phyloP scores from a whole-genome alignment of 2,113 vertebrate genomes.

The Garra rufa region DNA sequence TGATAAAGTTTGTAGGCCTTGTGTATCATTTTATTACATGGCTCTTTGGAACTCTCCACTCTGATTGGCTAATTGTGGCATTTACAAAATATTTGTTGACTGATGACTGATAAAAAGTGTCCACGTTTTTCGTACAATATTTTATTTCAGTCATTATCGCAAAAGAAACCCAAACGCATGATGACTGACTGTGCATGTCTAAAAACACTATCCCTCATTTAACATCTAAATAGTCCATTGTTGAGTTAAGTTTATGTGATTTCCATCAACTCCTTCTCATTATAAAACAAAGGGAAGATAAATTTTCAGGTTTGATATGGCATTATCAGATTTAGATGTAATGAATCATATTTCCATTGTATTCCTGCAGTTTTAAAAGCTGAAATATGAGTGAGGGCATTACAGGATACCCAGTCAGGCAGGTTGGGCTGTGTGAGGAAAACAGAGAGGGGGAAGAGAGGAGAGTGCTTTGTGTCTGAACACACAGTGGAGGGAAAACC shows the following conservation, averaged over 20 bases:
- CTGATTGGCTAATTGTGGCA: background rate
- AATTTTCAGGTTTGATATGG: slow-evolving; percentile 51
- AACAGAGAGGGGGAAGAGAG: slow-evolving; percentile 68
- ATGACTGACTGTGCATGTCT: too few species aligned
- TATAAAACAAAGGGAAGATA: slow-evolving; percentile 70
- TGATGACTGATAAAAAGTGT: background rate
- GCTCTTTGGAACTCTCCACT: background rate
- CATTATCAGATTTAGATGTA: slow-evolving; percentile 74
- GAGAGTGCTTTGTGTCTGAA: slow-evolving; percentile 62
- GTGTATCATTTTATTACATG: slow-evolving; percentile 56
- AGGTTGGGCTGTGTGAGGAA: slow-evolving; percentile 72
- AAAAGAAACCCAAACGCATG: background rate
- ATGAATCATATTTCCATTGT: slow-evolving; percentile 74
- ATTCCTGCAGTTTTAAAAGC: slow-evolving; percentile 71
- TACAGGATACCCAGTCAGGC: slow-evolving; percentile 66
- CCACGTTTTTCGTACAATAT: background rate
- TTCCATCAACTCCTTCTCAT: slow-evolving; percentile 68
- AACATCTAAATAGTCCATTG: slow-evolving; percentile 69
- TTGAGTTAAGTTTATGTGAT: slow-evolving; percentile 57
- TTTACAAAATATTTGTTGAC: background rate
- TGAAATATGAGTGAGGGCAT: slow-evolving; percentile 75
- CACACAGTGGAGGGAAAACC: slow-evolving; percentile 67
- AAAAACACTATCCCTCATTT: slow-evolving; percentile 69
- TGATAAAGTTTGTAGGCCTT: slow-evolving; percentile 57
- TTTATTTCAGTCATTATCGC: background rate